Conservation (phyloP, 2,888 invertebrate genomes). For the Cephus runcator region DNA sequence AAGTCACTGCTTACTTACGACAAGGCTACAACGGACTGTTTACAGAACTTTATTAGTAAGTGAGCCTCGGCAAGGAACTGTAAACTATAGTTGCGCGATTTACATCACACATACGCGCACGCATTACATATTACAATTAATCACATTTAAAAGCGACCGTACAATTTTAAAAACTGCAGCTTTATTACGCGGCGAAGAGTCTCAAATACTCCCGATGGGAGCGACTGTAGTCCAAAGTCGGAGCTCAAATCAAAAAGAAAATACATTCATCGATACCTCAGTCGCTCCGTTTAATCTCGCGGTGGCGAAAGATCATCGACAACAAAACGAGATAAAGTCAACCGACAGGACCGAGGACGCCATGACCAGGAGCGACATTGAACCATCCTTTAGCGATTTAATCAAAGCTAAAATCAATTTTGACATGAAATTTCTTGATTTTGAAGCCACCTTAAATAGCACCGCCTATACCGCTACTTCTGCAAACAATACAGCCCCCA, state of each 20-base stretch:
- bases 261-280: conserved; percentile 3
- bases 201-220: conserved; percentile 8
- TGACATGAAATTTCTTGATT: conserved; percentile 51
- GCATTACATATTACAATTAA: too few species aligned
- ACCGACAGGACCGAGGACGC: not conserved
- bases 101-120: not conserved
- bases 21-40: conserved; percentile 43
- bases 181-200: conserved; percentile 31
- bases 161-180: conserved; percentile 14
- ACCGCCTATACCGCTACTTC: not conserved
- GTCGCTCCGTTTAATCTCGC: conserved; percentile 32
- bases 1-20: conserved; percentile 40
- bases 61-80: not conserved
- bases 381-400: conserved; percentile 43
- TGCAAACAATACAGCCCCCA: conserved; percentile 11
- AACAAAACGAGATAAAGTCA: conserved; percentile 24
- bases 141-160: too few species aligned
- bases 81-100: not conserved
- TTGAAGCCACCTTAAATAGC: conserved; percentile 42
- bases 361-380: conserved; percentile 20
- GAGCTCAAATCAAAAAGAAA: conserved; percentile 14
- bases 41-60: conserved; percentile 49
- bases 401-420: conserved; percentile 54
- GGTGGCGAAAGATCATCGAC: conserved; percentile 15
- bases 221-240: conserved; percentile 30